A percentile compares a stretch with the other conserved stretches of the same genome.
Conservation (phyloP, 2,797 vertebrate species). For the Leontopithecus rosalia region DNA sequence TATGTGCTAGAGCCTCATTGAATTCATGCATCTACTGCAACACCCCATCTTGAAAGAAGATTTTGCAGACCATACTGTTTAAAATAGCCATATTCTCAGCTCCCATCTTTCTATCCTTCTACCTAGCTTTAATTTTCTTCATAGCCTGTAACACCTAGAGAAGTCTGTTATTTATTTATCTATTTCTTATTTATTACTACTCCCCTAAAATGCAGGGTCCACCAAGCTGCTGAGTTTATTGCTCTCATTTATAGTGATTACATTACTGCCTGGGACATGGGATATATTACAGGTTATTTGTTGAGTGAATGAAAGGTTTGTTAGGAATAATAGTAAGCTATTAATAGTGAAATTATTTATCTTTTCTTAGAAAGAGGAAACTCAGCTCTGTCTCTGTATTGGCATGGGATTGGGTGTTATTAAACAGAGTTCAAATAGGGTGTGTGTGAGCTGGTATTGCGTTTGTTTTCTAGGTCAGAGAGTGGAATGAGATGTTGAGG, state of each 20-base stretch:
- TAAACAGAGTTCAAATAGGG: neutral
- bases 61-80: neutral
- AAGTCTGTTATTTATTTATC: constrained; percentile 52
- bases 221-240: constrained; percentile 52
- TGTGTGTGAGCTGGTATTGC: neutral
- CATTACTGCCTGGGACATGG: constrained; percentile 48
- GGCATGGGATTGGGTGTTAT: neutral
- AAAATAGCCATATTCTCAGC: neutral
- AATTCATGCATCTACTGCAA: neutral
- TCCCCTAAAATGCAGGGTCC: constrained; percentile 39
- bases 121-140: neutral
- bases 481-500: neutral
- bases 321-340: constrained; percentile 59
- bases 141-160: neutral
- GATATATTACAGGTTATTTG: constrained; percentile 52
- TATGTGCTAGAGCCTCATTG: fast-evolving
- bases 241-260: constrained; percentile 50
- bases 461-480: neutral
- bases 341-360: constrained; percentile 49
- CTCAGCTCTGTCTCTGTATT: neutral
- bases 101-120: neutral
- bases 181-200: constrained; percentile 59
- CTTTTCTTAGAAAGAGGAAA: constrained; percentile 8
- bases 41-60: neutral
- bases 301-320: constrained; percentile 62